Evolutionary conservation across 2,797 vertebrate genomes (phyloP).

Genomic region (Sebastes taczanowskii): DNA sequence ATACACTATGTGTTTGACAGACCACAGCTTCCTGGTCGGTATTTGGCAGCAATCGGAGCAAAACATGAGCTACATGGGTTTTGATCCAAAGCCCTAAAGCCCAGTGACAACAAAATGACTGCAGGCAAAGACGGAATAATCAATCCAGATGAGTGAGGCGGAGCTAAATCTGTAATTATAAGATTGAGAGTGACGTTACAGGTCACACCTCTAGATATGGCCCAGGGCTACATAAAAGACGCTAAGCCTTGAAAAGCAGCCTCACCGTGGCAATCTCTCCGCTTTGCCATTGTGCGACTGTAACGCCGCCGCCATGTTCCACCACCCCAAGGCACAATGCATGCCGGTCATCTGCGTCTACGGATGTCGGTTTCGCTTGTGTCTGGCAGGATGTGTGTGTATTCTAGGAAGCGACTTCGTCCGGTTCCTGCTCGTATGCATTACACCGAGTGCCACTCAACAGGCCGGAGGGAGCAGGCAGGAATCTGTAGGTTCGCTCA

Average conservation of each 20-base stretch:
- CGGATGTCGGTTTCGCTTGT: conserved; percentile 73
- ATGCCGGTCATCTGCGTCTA: conserved; percentile 52
- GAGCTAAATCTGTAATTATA: conserved; percentile 51
- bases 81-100: conserved; percentile 51
- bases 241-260: conserved; percentile 39
- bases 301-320: conserved; percentile 55
- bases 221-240: conserved; percentile 48
- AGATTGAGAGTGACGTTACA: conserved; percentile 45
- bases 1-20: conserved; percentile 53
- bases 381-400: conserved; percentile 62
- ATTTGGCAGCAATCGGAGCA: conserved; percentile 55
- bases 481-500: conserved; percentile 72
- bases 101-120: conserved; percentile 60
- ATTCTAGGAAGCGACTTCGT: conserved; percentile 65
- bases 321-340: conserved; percentile 69
- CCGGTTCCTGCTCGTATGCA: conserved; percentile 72
- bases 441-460: conserved; percentile 81
- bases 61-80: conserved; percentile 43
- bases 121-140: conserved; percentile 41
- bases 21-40: conserved; percentile 69
- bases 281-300: conserved; percentile 52
- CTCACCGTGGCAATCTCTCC: conserved; percentile 20
- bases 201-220: conserved; percentile 52
- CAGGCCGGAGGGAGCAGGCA: conserved; percentile 52
- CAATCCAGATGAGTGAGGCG: conserved; percentile 31